Evolutionary conservation across 1,140 invertebrate genomes (phyloP), one percentile per base, ranked within the genome.

Genomic region (Littorina saxatilis): DNA sequence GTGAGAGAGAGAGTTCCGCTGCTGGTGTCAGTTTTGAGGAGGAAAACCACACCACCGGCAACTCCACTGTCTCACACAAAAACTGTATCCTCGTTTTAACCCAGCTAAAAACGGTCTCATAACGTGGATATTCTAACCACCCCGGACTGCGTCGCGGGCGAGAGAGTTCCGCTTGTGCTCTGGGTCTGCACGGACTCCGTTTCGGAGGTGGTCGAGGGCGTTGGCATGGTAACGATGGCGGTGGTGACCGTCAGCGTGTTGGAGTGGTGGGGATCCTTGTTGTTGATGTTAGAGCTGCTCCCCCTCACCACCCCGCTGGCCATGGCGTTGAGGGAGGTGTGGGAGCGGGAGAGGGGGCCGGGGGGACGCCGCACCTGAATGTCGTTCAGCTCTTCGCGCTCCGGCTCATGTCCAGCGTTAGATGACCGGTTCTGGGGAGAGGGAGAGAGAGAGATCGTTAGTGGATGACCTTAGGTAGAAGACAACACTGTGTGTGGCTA

Each of bases 381-480:
- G 83, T 93, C 93, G 84, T 93, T 93, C 72, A 93, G 84, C 81
- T 94, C 93, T 81, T 93, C 93, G 29, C 92, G 90, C 29, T 90
- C 91, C 37, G 87, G 87, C 23, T 91, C 91, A 70, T 90, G 47
- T 82, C 88, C 68, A 85, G 81, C 75, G 70, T n/a, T 78, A 63
- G 87, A 81, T 83, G 88, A 84, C 91, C 90, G 52, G 92, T 90
- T 83, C 90, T 92, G 90, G 84, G 80, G 80, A 43, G 66, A 66
- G 63, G 15, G 2, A 58, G 29, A 81, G 52, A 77, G 15, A 55
- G 32, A 68, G 35, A 7, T 29, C 13, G 23, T n/a, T n/a, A n/a
- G n/a, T n/a, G n/a, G n/a, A n/a, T n/a, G n/a, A n/a, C n/a, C n/a
- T n/a, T n/a, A n/a, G n/a, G n/a, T n/a, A n/a, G n/a, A n/a, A n/a